phyloP scores from a whole-genome alignment of 2,888 invertebrate species.

The Agrochola lota region DNA sequence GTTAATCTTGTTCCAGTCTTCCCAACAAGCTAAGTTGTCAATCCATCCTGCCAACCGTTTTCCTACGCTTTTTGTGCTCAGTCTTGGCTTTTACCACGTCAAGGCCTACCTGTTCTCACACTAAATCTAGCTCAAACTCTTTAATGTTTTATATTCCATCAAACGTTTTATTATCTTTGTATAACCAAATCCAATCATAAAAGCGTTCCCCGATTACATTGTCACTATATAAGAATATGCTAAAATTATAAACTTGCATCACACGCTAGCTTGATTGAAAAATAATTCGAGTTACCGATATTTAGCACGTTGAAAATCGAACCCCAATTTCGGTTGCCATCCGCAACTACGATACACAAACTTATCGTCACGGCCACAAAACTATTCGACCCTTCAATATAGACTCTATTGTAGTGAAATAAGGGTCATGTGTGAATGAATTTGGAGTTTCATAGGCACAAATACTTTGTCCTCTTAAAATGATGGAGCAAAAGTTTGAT shows the following conservation, averaged over 20 bases:
- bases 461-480: constrained; percentile 38
- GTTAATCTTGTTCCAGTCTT: background rate
- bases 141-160: background rate
- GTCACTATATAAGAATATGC: constrained; percentile 8
- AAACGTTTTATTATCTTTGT: background rate
- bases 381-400: constrained; percentile 9
- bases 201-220: background rate
- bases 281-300: constrained; percentile 64
- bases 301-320: constrained; percentile 62
- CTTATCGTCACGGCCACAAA: background rate
- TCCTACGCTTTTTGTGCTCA: background rate
- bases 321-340: constrained; percentile 51
- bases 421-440: background rate
- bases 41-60: background rate
- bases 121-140: background rate
- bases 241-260: constrained; percentile 38
- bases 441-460: constrained; percentile 14
- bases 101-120: too few species aligned
- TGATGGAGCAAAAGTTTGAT: constrained; percentile 64
- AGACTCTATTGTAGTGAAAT: background rate
- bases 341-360: constrained; percentile 43
- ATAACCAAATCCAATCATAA: background rate
- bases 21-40: background rate
- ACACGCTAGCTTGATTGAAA: constrained; percentile 59
- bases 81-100: background rate